Evolutionary conservation across 1,140 invertebrate genomes (phyloP).

Genomic region (Bombus waltoni): DNA sequence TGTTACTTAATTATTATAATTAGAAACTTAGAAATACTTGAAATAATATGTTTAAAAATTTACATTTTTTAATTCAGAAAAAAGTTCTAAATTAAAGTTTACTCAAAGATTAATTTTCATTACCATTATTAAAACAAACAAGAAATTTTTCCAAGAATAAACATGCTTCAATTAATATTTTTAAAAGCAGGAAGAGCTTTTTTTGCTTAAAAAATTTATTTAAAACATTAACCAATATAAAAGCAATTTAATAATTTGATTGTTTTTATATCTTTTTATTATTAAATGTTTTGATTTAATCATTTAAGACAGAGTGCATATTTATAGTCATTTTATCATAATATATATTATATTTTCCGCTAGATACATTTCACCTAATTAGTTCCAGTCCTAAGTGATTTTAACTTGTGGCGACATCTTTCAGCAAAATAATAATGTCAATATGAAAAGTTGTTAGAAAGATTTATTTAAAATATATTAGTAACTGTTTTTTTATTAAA

Average conservation of each 20-base stretch:
- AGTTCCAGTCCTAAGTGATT: background rate
- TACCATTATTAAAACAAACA: background rate
- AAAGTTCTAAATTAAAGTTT: background rate
- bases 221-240: background rate
- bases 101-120: background rate
- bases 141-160: background rate
- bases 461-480: background rate
- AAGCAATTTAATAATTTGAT: background rate
- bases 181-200: background rate
- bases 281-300: background rate
- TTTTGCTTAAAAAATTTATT: background rate
- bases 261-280: background rate
- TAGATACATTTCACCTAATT: background rate
- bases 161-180: background rate
- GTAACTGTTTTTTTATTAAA: constrained; percentile 6
- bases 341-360: background rate
- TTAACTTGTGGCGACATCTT: constrained; percentile 7
- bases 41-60: background rate
- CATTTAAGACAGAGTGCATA: background rate
- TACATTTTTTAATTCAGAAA: background rate
- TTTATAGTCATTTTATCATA: background rate
- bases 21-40: background rate
- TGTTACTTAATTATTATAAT: background rate
- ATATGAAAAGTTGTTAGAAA: background rate
- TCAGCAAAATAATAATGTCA: background rate